Evolutionary conservation across 1,140 invertebrate species (phyloP).

Genomic region (Drosophila arawakana): DNA sequence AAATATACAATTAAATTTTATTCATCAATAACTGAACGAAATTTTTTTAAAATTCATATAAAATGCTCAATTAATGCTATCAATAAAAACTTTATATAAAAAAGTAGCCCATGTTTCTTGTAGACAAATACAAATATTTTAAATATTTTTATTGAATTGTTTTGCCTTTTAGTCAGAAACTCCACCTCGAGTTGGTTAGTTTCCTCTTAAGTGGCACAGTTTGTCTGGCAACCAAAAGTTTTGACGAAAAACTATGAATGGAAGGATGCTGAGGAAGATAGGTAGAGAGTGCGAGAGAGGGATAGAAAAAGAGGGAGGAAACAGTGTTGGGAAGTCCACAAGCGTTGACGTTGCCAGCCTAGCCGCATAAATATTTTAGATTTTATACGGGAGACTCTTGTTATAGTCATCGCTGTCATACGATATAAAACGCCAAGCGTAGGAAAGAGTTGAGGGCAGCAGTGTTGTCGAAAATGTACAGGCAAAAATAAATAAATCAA

Average conservation of each 20-base stretch:
- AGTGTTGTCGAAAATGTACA: background rate
- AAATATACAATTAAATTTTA: too few relatives aligned
- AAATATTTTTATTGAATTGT: conserved; percentile 66
- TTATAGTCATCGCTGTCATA: conserved; percentile 32
- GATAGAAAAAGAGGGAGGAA: background rate
- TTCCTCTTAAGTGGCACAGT: background rate
- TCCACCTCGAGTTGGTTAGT: background rate
- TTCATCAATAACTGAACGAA: too few relatives aligned
- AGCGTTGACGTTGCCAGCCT: conserved; percentile 57
- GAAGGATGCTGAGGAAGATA: background rate
- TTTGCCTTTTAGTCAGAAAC: conserved; percentile 39
- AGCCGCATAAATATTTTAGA: conserved; percentile 80
- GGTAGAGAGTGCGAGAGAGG: too few relatives aligned
- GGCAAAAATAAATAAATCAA: too few relatives aligned
- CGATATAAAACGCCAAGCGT: background rate
- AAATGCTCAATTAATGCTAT: too few relatives aligned
- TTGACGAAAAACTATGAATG: conserved; percentile 58
- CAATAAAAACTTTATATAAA: background rate
- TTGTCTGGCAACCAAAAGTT: conserved; percentile 52
- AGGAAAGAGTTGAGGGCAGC: background rate
- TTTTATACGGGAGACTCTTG: conserved; percentile 56
- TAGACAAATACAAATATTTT: conserved; percentile 55
- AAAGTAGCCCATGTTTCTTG: conserved; percentile 19
- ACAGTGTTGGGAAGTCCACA: conserved; percentile 6
- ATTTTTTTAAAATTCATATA: too few relatives aligned